Evolutionary conservation across 2,888 invertebrate genomes (phyloP).

Genomic region (Drosophila quasianomalipes): DNA sequence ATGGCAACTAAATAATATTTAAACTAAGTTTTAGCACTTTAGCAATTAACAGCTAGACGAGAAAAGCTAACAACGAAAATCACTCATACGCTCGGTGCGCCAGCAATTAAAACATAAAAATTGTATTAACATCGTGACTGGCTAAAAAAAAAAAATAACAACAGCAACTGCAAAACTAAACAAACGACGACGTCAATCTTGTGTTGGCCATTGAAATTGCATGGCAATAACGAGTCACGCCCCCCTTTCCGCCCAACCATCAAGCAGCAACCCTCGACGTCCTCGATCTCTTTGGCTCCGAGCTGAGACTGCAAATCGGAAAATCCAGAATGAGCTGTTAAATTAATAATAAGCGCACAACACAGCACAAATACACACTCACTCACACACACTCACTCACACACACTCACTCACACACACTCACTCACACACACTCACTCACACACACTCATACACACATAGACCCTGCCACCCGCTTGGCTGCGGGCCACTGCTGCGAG

Average conservation of each 20-base stretch:
- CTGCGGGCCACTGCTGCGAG: slow-evolving; percentile 44
- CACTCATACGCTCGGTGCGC: slow-evolving; percentile 74
- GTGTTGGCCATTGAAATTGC: slow-evolving; percentile 31
- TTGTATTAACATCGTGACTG: slow-evolving; percentile 83
- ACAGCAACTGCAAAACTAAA: slow-evolving; percentile 12
- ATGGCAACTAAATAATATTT: slow-evolving; percentile 48
- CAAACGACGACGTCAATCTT: slow-evolving; percentile 64
- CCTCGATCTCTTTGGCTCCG: slow-evolving; percentile 29
- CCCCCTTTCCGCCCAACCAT: not conserved
- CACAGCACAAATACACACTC: slow-evolving; percentile 13
- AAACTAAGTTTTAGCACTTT: slow-evolving; percentile 49
- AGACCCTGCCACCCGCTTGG: slow-evolving; percentile 28
- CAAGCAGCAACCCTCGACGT: slow-evolving; percentile 9
- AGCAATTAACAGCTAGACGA: slow-evolving; percentile 70
- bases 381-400: slow-evolving; percentile 4
- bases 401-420: not conserved
- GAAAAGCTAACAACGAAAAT: slow-evolving; percentile 73
- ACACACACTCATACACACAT: not conserved
- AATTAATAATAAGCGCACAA: slow-evolving; percentile 75
- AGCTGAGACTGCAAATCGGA: slow-evolving; percentile 65
- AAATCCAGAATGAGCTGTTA: slow-evolving; percentile 78
- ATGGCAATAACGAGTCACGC: slow-evolving; percentile 31
- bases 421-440: slow-evolving; percentile 3
- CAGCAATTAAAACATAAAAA: slow-evolving; percentile 77
- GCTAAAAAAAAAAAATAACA: slow-evolving; percentile 37